These are phyloP conservation scores for Marmota monax DNA, from an alignment of 2,113 vertebrate species.

Conservation along the genomic window DNA sequence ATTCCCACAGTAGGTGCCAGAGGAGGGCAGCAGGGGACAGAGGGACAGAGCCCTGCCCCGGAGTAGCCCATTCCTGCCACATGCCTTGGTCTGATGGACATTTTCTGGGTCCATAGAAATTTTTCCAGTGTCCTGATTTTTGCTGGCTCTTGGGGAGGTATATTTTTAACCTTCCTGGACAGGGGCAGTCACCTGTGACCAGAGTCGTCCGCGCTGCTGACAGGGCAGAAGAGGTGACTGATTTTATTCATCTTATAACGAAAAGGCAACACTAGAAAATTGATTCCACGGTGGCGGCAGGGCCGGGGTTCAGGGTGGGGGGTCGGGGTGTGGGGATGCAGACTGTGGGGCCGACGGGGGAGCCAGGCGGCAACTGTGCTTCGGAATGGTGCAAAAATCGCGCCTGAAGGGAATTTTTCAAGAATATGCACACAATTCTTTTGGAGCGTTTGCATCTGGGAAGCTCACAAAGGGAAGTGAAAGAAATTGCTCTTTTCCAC, in stretches of 20 bases:
- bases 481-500: not conserved
- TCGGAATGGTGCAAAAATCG: not conserved
- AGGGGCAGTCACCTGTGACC: not conserved
- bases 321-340: too few species aligned
- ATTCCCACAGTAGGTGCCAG: not conserved
- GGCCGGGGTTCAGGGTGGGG: not conserved
- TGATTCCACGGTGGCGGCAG: too few species aligned
- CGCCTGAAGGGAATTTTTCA: not conserved
- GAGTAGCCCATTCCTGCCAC: not conserved
- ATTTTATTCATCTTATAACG: conserved; percentile 64
- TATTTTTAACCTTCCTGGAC: conserved; percentile 54
- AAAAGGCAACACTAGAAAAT: conserved; percentile 26
- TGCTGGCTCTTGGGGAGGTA: conserved; percentile 15
- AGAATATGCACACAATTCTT: not conserved
- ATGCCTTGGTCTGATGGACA: not conserved
- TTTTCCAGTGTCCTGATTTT: conserved; percentile 31
- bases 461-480: not conserved
- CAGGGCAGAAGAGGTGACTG: conserved; percentile 27
- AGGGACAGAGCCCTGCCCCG: not conserved
- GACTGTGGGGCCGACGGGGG: too few species aligned
- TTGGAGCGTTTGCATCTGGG: not conserved
- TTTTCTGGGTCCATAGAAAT: conserved; percentile 25
- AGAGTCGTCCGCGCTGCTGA: conserved; percentile 57
- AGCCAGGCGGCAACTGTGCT: not conserved
- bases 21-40: not conserved